phyloP scores from a whole-genome alignment of 2,888 invertebrate species.

The Drosophila pegasa region DNA sequence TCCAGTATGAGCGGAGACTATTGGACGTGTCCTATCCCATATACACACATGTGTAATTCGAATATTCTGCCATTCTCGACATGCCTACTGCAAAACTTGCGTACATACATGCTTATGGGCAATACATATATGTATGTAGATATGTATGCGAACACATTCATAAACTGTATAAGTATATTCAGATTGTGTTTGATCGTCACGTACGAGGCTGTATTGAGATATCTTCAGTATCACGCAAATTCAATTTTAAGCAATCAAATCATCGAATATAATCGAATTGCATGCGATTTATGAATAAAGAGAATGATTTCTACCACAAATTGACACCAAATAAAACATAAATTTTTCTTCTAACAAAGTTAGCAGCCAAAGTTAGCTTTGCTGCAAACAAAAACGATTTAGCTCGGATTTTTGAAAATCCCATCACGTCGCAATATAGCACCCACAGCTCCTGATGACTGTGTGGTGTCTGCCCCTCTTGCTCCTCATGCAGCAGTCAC shows the following conservation, averaged over 20 bases:
- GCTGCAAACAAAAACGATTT: slow-evolving; percentile 71
- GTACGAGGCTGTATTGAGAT: slow-evolving; percentile 54
- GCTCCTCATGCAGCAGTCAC: slow-evolving; percentile 36
- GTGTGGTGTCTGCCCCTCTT: slow-evolving; percentile 3
- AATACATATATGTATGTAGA: slow-evolving; percentile 3
- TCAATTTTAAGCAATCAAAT: slow-evolving; percentile 69
- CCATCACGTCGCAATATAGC: slow-evolving; percentile 67
- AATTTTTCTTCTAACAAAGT: slow-evolving; percentile 70
- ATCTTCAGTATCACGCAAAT: slow-evolving; percentile 58
- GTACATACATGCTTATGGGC: not conserved
- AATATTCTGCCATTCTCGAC: not conserved
- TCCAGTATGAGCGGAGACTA: not conserved
- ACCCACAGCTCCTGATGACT: slow-evolving; percentile 39
- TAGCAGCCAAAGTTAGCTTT: slow-evolving; percentile 69
- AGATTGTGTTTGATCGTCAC: slow-evolving; percentile 48
- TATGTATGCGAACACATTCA: not conserved
- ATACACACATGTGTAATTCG: not conserved
- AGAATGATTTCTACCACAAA: slow-evolving; percentile 70
- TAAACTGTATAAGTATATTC: slow-evolving; percentile 14
- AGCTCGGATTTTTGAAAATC: slow-evolving; percentile 71
- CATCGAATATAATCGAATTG: slow-evolving; percentile 67
- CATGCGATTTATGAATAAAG: slow-evolving; percentile 67
- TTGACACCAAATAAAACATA: slow-evolving; percentile 73
- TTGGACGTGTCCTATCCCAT: not conserved
- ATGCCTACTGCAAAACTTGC: not conserved